Percentiles rank a stretch among this genome's conserved stretches.
Evolutionary conservation across 2,888 invertebrate genomes (phyloP).

Genomic region (Magallana nippona): DNA sequence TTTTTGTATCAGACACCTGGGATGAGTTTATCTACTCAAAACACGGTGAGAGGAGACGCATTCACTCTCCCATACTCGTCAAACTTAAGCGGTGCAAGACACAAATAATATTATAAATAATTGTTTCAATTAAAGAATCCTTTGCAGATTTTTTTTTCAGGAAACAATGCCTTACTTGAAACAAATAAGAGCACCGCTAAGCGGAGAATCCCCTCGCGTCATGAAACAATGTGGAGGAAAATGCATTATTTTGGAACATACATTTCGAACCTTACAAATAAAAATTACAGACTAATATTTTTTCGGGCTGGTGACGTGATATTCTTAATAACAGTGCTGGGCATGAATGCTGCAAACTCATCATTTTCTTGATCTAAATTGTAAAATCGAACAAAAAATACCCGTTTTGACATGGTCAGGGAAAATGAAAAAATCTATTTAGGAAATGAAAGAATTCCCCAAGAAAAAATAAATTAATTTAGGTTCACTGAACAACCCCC

Average conservation of each 20-base stretch:
- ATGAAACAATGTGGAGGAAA: no score
- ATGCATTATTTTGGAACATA: no score
- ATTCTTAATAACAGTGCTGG: conserved; percentile 24
- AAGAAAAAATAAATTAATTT: conserved; percentile 6
- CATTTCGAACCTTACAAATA: no score
- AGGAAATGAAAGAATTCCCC: conserved; percentile 34
- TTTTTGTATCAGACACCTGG: conserved; percentile 5
- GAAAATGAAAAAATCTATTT: not conserved
- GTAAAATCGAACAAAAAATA: conserved; percentile 36
- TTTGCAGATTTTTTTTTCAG: no score
- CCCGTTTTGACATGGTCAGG: not conserved
- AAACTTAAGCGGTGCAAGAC: conserved; percentile 6
- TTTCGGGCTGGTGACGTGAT: conserved; percentile 40
- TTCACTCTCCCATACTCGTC: conserved; percentile 25
- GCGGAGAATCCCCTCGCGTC: no score
- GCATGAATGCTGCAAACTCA: conserved; percentile 40
- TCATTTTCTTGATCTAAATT: conserved; percentile 39
- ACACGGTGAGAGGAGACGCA: conserved; percentile 15
- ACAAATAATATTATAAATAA: not conserved
- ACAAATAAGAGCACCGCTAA: no score
- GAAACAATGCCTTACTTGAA: no score
- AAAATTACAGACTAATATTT: no score
- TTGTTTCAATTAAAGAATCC: no score
- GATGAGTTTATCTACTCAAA: conserved; percentile 8
- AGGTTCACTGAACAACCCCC: conserved; percentile 26